phyloP scores from a whole-genome alignment of 2,113 vertebrate species.

The Sylvicapra grimmia region DNA sequence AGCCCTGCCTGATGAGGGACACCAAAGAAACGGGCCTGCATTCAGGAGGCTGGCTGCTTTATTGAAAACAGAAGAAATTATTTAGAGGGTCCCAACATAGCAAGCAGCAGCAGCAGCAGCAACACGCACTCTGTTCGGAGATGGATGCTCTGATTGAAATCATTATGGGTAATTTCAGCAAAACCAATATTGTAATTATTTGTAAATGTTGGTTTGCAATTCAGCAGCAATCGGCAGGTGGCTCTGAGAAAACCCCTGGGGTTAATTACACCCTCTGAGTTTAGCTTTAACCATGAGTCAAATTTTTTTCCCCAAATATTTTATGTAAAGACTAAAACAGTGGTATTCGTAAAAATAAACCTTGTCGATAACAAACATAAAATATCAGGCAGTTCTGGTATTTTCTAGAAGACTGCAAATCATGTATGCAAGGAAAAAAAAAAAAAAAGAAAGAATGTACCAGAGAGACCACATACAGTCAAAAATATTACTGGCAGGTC shows the following conservation, averaged over 20 bases:
- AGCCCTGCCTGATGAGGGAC: neutral
- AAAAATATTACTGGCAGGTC: neutral
- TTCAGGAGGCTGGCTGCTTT: neutral
- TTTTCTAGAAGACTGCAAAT: conserved; percentile 5
- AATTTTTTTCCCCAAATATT: conserved; percentile 21
- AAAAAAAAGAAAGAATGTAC: neutral
- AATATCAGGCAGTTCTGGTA: neutral
- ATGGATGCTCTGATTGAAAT: conserved; percentile 45
- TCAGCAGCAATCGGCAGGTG: conserved; percentile 56
- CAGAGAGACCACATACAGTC: neutral
- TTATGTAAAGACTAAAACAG: conserved; percentile 44
- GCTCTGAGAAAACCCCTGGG: conserved; percentile 44
- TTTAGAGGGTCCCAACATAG: neutral
- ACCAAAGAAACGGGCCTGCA: neutral
- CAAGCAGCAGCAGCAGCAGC: too few relatives aligned
- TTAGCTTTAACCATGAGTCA: conserved; percentile 35
- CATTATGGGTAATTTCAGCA: conserved; percentile 62
- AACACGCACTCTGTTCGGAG: neutral
- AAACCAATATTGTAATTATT: conserved; percentile 70
- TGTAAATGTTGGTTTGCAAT: conserved; percentile 58
- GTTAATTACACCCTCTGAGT: conserved; percentile 55
- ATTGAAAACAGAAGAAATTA: conserved; percentile 8
- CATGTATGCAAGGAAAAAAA: neutral
- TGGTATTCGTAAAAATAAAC: neutral
- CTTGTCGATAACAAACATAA: neutral